Evolutionary conservation across 2,113 vertebrate species (phyloP).

Genomic region (Oncorhynchus mykiss): DNA sequence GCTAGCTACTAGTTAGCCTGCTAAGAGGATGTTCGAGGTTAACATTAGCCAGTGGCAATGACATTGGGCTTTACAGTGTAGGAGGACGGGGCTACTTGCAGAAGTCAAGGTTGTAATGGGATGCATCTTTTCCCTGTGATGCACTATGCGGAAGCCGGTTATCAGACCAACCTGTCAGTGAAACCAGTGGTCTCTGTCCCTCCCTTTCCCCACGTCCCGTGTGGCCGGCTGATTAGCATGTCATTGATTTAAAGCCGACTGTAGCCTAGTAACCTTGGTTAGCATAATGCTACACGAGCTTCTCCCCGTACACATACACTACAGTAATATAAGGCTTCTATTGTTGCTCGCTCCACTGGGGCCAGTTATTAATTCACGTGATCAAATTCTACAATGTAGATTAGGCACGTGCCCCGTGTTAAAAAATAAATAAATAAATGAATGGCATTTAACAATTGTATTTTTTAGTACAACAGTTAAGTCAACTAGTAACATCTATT

Average conservation of each 20-base stretch:
- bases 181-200: neutral
- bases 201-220: neutral
- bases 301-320: no score
- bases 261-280: slow-evolving; percentile 37
- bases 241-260: neutral
- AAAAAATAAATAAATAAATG: neutral
- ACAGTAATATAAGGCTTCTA: no score
- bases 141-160: neutral
- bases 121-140: neutral
- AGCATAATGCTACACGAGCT: slow-evolving; percentile 28
- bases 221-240: neutral
- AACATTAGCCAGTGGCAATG: slow-evolving; percentile 41
- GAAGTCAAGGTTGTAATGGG: neutral
- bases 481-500: slow-evolving; percentile 60
- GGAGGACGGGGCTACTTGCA: neutral
- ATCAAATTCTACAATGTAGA: neutral
- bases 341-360: no score
- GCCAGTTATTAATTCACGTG: no score
- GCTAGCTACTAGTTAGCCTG: slow-evolving; percentile 39
- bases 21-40: slow-evolving; percentile 55
- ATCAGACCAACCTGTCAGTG: neutral
- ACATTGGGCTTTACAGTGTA: slow-evolving; percentile 45
- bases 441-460: slow-evolving; percentile 33
- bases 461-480: slow-evolving; percentile 68
- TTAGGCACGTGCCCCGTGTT: neutral